Percentiles rank a stretch among this genome's conserved stretches.
phyloP scores from a whole-genome alignment of 2,113 vertebrate genomes.

The Castor canadensis region DNA sequence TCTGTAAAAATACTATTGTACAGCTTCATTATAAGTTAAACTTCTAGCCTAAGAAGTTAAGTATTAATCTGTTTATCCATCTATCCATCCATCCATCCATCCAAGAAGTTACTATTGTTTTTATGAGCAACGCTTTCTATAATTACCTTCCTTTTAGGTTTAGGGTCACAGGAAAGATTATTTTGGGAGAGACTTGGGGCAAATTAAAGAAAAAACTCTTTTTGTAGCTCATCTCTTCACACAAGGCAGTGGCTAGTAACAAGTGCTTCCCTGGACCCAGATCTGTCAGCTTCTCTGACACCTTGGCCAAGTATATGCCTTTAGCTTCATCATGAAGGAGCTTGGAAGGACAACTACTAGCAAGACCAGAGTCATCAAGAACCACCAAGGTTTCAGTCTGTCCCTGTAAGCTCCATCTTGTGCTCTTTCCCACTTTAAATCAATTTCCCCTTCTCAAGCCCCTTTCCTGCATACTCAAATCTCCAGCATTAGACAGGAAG shows the following conservation, averaged over 20 bases:
- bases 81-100: background rate
- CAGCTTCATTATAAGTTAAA: background rate
- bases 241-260: background rate
- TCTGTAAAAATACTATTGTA: background rate
- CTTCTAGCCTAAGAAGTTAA: background rate
- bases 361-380: background rate
- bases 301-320: background rate
- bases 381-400: too few relatives aligned
- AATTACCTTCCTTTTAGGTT: background rate
- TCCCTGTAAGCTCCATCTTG: background rate
- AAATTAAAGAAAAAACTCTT: background rate
- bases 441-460: background rate
- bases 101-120: background rate
- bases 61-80: background rate
- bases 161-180: background rate
- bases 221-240: background rate
- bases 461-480: background rate
- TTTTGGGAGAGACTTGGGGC: background rate
- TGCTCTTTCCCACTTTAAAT: background rate
- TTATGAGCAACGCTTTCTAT: background rate
- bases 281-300: background rate
- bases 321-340: background rate
- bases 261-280: background rate
- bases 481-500: background rate
- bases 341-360: background rate